Evolutionary conservation across 2,113 vertebrate species (phyloP).

Genomic region (Setophaga coronata): DNA sequence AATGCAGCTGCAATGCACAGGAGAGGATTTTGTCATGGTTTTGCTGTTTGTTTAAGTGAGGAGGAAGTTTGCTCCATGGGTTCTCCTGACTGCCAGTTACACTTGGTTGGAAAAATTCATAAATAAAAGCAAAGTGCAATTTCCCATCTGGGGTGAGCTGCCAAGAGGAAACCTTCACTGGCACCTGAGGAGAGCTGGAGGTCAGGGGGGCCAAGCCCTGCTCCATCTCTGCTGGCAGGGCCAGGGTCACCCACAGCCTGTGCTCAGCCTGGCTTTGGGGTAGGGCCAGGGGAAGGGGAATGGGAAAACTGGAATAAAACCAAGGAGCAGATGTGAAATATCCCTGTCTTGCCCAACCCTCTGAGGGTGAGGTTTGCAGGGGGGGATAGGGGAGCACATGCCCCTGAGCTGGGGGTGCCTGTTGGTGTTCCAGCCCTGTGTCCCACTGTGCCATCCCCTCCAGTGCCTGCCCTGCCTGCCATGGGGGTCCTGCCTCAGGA

Average conservation of each 20-base stretch:
- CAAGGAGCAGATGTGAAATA: accelerated
- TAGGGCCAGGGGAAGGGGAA: too few species aligned
- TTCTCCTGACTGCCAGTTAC: not conserved
- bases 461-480: not conserved
- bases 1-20: slow-evolving; percentile 12
- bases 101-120: not conserved
- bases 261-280: accelerated
- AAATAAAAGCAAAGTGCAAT: not conserved
- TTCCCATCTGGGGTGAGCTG: not conserved
- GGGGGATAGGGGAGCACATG: accelerated
- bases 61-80: not conserved
- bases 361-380: not conserved
- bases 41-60: slow-evolving; percentile 36
- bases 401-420: not conserved
- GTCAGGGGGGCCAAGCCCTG: accelerated
- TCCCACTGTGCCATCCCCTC: accelerated
- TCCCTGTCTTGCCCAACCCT: accelerated
- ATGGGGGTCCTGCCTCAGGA: accelerated
- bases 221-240: not conserved
- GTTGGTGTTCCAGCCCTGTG: not conserved
- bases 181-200: accelerated
- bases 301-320: not conserved
- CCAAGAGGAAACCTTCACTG: accelerated
- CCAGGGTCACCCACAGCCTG: accelerated
- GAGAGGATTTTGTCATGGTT: slow-evolving; percentile 14